These are phyloP conservation scores for Pogonognathellus flavescens DNA, from an alignment of 1,140 invertebrate species.

Conservation along the genomic window DNA sequence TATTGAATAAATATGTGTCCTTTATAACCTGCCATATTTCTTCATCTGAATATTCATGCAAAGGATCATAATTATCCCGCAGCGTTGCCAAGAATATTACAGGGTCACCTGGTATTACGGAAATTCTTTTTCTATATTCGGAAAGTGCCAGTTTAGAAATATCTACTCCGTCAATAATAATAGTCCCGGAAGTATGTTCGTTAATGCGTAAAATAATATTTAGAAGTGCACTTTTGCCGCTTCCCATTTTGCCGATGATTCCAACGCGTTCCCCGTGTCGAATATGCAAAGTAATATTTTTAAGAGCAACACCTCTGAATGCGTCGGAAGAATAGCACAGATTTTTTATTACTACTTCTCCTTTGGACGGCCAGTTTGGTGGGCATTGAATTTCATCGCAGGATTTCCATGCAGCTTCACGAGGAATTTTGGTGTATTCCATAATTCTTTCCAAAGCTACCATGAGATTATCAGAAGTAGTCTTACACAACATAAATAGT, in stretches of 20 bases:
- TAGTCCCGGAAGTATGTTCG: constrained; percentile 69
- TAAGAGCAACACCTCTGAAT: not conserved
- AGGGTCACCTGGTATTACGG: constrained; percentile 82
- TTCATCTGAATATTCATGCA: constrained; percentile 72
- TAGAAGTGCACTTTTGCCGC: constrained; percentile 75
- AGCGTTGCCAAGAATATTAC: constrained; percentile 75
- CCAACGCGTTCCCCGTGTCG: constrained; percentile 52
- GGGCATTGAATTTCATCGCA: no score
- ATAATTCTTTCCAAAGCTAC: no score
- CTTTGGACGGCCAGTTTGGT: no score
- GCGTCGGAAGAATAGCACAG: no score
- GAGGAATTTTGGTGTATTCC: no score
- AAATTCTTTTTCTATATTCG: constrained; percentile 72
- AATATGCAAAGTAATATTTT: not conserved
- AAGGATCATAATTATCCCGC: constrained; percentile 78
- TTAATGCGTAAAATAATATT: constrained; percentile 73
- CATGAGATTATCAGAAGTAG: no score
- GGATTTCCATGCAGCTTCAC: no score
- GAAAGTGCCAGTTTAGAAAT: constrained; percentile 71
- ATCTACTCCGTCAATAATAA: constrained; percentile 73
- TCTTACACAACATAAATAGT: no score
- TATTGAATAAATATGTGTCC: not conserved
- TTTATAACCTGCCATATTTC: not conserved
- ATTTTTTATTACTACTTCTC: no score
- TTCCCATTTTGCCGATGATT: constrained; percentile 72